These are phyloP conservation scores for Phocides pigmalion DNA, from an alignment of 1,140 invertebrate species.

Conservation along the genomic window DNA sequence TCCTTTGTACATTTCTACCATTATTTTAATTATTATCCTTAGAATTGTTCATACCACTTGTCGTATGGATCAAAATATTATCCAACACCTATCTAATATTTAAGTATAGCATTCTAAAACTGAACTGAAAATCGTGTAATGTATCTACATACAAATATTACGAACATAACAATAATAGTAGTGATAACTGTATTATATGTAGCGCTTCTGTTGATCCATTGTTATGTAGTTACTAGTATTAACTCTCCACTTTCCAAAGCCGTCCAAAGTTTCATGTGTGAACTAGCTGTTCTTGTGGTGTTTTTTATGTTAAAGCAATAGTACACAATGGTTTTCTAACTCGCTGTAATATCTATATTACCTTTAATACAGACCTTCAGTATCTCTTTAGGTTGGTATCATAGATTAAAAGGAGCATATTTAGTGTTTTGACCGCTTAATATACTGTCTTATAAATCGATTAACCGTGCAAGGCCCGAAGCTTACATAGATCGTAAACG, in stretches of 20 bases:
- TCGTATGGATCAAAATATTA: neutral
- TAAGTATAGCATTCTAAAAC: conserved; percentile 12
- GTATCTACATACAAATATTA: neutral
- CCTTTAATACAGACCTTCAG: neutral
- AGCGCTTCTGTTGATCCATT: conserved; percentile 8
- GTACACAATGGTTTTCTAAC: neutral
- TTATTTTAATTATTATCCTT: too few relatives aligned
- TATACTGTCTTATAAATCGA: too few relatives aligned
- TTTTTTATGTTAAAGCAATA: neutral
- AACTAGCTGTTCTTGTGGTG: neutral
- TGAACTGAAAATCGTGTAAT: conserved; percentile 14
- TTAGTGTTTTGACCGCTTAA: too few relatives aligned
- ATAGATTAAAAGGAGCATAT: too few relatives aligned
- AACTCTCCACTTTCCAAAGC: conserved; percentile 42
- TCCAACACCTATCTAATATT: too few relatives aligned
- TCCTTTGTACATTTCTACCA: too few relatives aligned
- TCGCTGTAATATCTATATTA: too few relatives aligned
- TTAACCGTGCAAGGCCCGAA: too few relatives aligned
- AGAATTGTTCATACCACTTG: too few relatives aligned
- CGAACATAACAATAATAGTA: neutral
- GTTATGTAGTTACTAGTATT: neutral
- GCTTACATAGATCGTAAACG: too few relatives aligned
- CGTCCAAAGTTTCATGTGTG: conserved; percentile 41
- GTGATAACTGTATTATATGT: conserved; percentile 1
- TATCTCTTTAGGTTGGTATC: too few relatives aligned